Evolutionary conservation across 2,797 vertebrate genomes (phyloP), one percentile per base, ranked within the genome.

Genomic region (Periparus ater): DNA sequence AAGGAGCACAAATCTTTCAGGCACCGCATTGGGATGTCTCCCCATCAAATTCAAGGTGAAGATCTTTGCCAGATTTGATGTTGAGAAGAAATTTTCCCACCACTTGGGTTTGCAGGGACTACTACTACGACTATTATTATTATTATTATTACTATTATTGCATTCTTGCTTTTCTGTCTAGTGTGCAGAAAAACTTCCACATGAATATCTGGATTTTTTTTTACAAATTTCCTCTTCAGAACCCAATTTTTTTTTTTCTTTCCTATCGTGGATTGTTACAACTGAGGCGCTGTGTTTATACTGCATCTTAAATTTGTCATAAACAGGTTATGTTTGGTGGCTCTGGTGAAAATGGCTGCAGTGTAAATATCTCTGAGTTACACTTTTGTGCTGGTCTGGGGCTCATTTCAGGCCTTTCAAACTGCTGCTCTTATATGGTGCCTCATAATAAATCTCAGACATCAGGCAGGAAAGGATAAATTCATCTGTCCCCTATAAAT

Each of bases 281-380:
- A 3, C 9, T 3, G 19, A 20, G 9, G 1, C 29, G 14, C 38
- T 53, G 11, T 6, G 7, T 10, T 63, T 54, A 5, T 21, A 8
- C 10, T 15, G 6, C 2, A 0, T 14, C 13, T 60, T n/a, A 57
- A 70, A 74, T 54, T 74, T 67, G 34, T 57, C 21, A 26, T 21
- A 60, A 91, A 4, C 19, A 13, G 20, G 30, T 27, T 29, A 53
- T 6, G 11, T 27, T 65, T 62, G 72, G 23, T 21, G 19, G 45
- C 26, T 60, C 2, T 22, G 26, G 34, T 89, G 45, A 54, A 80
- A 61, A 45, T n/a, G 50, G 17, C 32, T 83, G 34, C 15, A 12
- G 23, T 17, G 40, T 22, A 84, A 79, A 47, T 7, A 26, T 7
- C 20, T 85, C n/a, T 26, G 42, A 65, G 27, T 53, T 7, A 32